These are phyloP conservation scores for Agelas oroides DNA, from an alignment of 37 sponge, comb jelly and placozoan species.

Conservation along the genomic window DNA sequence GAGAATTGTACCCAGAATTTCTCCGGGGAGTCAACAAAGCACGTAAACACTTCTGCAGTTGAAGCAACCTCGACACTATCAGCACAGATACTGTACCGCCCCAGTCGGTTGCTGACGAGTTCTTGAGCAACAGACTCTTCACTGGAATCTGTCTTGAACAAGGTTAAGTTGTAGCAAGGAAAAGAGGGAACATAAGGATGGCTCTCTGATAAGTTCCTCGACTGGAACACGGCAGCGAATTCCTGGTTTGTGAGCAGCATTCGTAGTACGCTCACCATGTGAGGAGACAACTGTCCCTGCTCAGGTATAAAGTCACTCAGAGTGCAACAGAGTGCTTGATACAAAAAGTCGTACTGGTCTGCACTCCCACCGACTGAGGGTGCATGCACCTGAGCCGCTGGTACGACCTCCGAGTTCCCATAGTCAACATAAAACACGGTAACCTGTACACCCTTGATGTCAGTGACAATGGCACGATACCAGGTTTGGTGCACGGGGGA, in stretches of 20 bases:
- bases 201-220: neutral
- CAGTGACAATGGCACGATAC: slow-evolving; percentile 55
- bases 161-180: slow-evolving; percentile 55
- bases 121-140: slow-evolving; percentile 11
- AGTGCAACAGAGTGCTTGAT: slow-evolving; percentile 65
- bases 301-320: slow-evolving; percentile 54
- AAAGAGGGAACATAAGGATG: neutral
- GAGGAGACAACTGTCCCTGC: neutral
- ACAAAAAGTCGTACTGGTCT: slow-evolving; percentile 10
- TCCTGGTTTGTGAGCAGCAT: slow-evolving; percentile 46
- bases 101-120: slow-evolving; percentile 31
- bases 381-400: neutral
- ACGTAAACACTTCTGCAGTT: slow-evolving; percentile 5
- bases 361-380: neutral
- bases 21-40: slow-evolving; percentile 45
- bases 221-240: slow-evolving; percentile 28
- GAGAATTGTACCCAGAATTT: slow-evolving; percentile 73
- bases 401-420: slow-evolving; percentile 71
- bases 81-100: slow-evolving; percentile 32
- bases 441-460: neutral
- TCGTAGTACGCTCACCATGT: neutral
- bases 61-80: slow-evolving; percentile 8
- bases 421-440: slow-evolving; percentile 78
- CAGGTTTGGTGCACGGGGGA: slow-evolving; percentile 26
- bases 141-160: slow-evolving; percentile 5